phyloP scores from a whole-genome alignment of 2,888 invertebrate genomes.

The Pterostichus niger region DNA sequence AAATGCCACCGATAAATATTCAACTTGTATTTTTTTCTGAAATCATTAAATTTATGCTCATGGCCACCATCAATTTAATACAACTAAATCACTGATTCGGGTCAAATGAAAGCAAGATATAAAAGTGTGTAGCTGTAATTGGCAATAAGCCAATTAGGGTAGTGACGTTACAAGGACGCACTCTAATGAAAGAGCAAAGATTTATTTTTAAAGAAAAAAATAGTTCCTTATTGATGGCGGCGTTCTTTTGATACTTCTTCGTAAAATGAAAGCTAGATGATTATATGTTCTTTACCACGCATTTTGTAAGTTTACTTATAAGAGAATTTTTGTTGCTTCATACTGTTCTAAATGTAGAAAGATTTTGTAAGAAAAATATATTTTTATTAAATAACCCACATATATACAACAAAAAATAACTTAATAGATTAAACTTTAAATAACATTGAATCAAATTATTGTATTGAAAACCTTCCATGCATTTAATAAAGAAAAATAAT shows the following conservation, averaged over 20 bases:
- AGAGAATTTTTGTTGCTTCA: too few relatives aligned
- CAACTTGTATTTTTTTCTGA: too few relatives aligned
- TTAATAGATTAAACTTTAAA: too few relatives aligned
- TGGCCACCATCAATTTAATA: constrained; percentile 9
- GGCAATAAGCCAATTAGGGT: constrained; percentile 34
- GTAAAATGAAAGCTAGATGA: neutral
- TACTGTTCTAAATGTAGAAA: too few relatives aligned
- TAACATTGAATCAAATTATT: too few relatives aligned
- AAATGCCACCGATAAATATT: too few relatives aligned
- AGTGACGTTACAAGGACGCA: constrained; percentile 6
- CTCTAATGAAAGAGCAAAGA: constrained; percentile 39
- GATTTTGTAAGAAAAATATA: too few relatives aligned
- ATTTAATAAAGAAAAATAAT: too few relatives aligned
- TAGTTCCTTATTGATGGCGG: constrained; percentile 1
- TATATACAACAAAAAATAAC: too few relatives aligned
- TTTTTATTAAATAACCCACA: too few relatives aligned
- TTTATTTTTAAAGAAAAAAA: constrained; percentile 16
- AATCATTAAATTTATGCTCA: constrained; percentile 8
- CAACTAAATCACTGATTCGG: constrained; percentile 19
- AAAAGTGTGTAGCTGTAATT: constrained; percentile 25
- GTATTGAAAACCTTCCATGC: too few relatives aligned
- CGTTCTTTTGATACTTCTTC: constrained; percentile 9
- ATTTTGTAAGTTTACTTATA: too few relatives aligned
- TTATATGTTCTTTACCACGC: neutral
- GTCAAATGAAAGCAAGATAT: constrained; percentile 8